These are phyloP conservation scores for Irena cyanogastra DNA, from an alignment of 2,113 vertebrate genomes.

Conservation along the genomic window DNA sequence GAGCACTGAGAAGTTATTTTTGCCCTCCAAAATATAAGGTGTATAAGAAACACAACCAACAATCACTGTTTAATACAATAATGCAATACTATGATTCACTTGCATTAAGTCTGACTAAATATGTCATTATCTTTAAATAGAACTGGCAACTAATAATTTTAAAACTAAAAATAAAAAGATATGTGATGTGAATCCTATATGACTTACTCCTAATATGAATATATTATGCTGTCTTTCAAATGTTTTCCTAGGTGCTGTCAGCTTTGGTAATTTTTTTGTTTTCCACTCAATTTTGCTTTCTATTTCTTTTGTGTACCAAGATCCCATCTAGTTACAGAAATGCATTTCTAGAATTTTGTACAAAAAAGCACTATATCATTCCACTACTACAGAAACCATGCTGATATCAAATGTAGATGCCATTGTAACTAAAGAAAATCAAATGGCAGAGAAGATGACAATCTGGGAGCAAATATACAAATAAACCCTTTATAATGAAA, in stretches of 20 bases:
- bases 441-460: not conserved
- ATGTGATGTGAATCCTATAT: not conserved
- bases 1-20: not conserved
- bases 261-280: not conserved
- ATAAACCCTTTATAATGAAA: slow-evolving; percentile 38
- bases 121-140: not conserved
- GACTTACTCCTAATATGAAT: not conserved
- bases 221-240: not conserved
- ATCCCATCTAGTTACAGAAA: not conserved
- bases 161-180: slow-evolving; percentile 9
- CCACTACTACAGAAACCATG: not conserved
- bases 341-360: not conserved
- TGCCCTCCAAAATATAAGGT: not conserved
- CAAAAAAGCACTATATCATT: not conserved
- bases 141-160: slow-evolving; percentile 6
- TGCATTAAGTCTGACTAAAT: not conserved
- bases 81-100: not conserved
- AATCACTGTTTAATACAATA: not conserved
- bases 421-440: not conserved
- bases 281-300: not conserved
- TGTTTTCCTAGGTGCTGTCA: not conserved
- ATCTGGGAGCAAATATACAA: not conserved
- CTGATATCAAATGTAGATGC: not conserved
- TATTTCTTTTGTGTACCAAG: not conserved
- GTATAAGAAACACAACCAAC: not conserved